Conservation (phyloP, 1,140 invertebrate genomes). For the Phymorhynchus buccinoides region DNA sequence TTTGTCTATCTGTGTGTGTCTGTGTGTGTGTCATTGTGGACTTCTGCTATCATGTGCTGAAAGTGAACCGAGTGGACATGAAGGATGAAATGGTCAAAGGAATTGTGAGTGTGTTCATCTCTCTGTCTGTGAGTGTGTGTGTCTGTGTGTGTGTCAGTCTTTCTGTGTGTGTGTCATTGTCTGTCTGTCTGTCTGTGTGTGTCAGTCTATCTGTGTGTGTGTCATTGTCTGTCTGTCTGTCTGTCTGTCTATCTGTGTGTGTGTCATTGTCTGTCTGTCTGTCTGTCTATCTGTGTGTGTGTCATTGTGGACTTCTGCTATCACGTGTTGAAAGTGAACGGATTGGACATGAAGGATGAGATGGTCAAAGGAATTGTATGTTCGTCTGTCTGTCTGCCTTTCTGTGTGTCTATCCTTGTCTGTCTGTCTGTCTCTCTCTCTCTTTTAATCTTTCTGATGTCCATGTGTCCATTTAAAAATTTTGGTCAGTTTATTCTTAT, state of each 20-base stretch:
- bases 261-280: neutral
- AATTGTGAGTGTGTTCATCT: constrained; percentile 88
- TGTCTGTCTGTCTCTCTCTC: constrained; percentile 67
- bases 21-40: neutral
- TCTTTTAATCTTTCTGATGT: too few species aligned
- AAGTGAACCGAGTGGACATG: constrained; percentile 96
- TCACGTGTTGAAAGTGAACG: constrained; percentile 95
- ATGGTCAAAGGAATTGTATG: constrained; percentile 96
- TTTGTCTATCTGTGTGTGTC: neutral
- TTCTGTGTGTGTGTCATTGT: too few species aligned
- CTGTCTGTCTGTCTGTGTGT: too few species aligned
- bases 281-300: neutral
- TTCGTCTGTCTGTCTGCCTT: too few species aligned
- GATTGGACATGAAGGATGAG: constrained; percentile 97
- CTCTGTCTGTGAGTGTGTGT: too few species aligned
- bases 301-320: constrained; percentile 70
- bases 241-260: neutral
- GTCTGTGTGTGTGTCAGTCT: too few species aligned
- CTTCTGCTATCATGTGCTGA: constrained; percentile 86
- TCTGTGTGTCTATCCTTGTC: too few species aligned
- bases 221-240: too few species aligned
- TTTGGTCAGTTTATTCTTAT: constrained; percentile 3
- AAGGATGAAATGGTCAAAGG: constrained; percentile 97
- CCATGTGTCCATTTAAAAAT: too few species aligned
- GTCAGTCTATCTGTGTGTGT: too few species aligned